phyloP scores from a whole-genome alignment of 2,113 vertebrate species.

The Oxygymnocypris stewartii region DNA sequence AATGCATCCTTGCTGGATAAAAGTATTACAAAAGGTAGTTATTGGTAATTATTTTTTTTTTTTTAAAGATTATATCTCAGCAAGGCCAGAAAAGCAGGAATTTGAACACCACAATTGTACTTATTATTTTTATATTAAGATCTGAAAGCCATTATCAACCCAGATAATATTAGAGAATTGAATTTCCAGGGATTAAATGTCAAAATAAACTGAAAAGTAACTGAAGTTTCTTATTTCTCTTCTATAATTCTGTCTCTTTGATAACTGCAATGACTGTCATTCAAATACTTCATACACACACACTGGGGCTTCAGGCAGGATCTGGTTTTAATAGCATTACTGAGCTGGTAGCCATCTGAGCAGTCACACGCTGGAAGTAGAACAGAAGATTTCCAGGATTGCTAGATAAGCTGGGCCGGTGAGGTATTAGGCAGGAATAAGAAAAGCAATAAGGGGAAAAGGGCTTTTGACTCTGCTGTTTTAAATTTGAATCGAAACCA shows the following conservation, averaged over 20 bases:
- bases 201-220: neutral
- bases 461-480: conserved; percentile 20
- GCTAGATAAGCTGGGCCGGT: conserved; percentile 8
- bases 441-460: conserved; percentile 38
- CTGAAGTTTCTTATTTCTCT: neutral
- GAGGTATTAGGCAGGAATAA: conserved; percentile 13
- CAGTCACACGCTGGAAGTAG: conserved; percentile 37
- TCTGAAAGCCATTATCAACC: neutral
- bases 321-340: conserved; percentile 46
- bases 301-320: neutral
- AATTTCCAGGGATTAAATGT: neutral
- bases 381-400: conserved; percentile 11
- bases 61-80: neutral
- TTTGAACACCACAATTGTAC: neutral
- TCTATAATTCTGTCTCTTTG: neutral
- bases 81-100: neutral
- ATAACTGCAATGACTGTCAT: neutral
- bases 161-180: neutral
- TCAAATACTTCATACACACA: neutral
- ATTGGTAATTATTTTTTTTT: neutral
- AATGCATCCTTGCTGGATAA: neutral
- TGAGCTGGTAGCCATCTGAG: conserved; percentile 33
- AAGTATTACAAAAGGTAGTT: neutral
- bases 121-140: neutral
- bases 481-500: conserved; percentile 31